Evolutionary conservation across 2,113 vertebrate genomes (phyloP), one percentile per base, ranked within the genome.

Genomic region (Prunella fulvescens): DNA sequence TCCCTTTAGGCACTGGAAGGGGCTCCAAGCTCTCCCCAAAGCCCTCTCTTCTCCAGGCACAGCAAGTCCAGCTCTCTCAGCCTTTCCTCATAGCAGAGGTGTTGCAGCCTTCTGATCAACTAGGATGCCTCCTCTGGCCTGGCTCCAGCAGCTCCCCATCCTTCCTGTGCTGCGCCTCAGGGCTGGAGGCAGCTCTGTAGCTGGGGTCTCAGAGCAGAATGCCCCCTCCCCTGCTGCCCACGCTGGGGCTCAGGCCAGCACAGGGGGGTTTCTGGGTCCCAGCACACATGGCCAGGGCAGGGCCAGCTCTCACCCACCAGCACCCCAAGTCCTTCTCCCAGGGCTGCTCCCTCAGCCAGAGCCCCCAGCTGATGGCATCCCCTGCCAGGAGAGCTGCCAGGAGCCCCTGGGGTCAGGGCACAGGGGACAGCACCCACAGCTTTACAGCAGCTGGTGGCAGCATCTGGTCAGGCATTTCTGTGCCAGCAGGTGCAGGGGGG

Each of bases 341-440:
- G 17, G 19, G 12, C 4, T n/a, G 23, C 14, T 28, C 4, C 6
- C 40, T 14, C 31, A 60, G 19, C 12, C 57, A 37, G 33, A 14
- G 45, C 25, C 61, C 9, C 1, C 44, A 81, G 19, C 45, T 79
- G 60, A 2, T 14, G 40, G 57, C 25, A 29, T 42, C 48, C 42
- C 5, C 31, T 28, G 22, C 28, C 33, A 8, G 48, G 48, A 74
- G 26, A 10, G 10, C 39, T 66, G 57, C n/a, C 65, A 56, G 5
- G 62, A 53, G 35, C 22, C 13, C 9, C 33, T 13, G 12, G 50
- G 29, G 20, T 37, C 53, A 58, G 61, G 24, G 5, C 20, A 7
- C 0, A 0, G 13, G 22, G 58, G 12, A 20, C 4, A 3, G 10
- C 48, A 56, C 10, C 47, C 57, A 29, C 28, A 20, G 44, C 5